Evolutionary conservation across 2,888 invertebrate genomes (phyloP).

Genomic region (Napeogenes inachia): DNA sequence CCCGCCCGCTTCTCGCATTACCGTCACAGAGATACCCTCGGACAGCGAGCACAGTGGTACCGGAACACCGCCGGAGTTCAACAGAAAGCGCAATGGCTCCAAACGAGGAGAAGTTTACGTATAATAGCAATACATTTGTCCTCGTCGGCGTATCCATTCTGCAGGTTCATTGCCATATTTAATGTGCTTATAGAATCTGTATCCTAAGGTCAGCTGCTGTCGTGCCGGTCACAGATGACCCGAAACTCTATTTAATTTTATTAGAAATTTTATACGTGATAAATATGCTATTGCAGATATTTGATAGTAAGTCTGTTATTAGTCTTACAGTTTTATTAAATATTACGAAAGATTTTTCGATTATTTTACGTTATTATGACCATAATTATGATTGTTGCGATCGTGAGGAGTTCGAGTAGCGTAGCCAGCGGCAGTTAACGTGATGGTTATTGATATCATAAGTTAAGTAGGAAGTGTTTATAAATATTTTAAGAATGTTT

Average conservation of each 20-base stretch:
- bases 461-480: conserved; percentile 3
- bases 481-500: conserved; percentile 1
- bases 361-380: no score
- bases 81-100: conserved; percentile 52
- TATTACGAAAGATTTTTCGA: not conserved
- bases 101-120: conserved; percentile 71
- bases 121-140: conserved; percentile 31
- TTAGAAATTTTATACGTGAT: not conserved
- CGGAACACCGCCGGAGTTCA: conserved; percentile 49
- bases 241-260: conserved; percentile 1
- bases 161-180: not conserved
- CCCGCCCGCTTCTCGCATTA: conserved; percentile 39
- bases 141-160: not conserved
- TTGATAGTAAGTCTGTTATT: not conserved
- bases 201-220: not conserved
- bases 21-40: conserved; percentile 48
- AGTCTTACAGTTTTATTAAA: not conserved
- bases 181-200: not conserved
- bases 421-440: not conserved
- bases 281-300: not conserved
- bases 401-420: no score
- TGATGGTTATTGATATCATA: not conserved
- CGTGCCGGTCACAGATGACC: not conserved
- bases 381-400: no score
- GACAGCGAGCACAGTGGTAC: conserved; percentile 56